A percentile compares a stretch with the other conserved stretches of the same genome.
Conservation (phyloP, 2,113 vertebrate species). For the Pitta sordida region DNA sequence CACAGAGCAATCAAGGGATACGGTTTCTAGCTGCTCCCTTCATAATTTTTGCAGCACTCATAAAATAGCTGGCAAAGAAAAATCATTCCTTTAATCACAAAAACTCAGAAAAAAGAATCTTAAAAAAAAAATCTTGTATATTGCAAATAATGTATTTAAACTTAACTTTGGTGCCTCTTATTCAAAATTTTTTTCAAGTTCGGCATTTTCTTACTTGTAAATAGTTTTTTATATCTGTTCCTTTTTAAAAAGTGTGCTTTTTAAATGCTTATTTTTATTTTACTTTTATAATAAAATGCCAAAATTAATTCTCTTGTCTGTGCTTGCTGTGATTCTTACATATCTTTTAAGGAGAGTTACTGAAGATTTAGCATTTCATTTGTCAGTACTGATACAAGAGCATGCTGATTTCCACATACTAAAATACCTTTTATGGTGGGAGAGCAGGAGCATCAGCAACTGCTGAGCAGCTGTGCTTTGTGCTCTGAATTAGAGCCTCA, state of each 20-base stretch:
- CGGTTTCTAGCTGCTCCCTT: background rate
- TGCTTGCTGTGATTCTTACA: background rate
- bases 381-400: background rate
- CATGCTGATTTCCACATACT: background rate
- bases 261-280: conserved; percentile 82
- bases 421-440: background rate
- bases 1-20: background rate
- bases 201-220: conserved; percentile 74
- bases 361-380: background rate
- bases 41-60: background rate
- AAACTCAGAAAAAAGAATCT: conserved; percentile 6
- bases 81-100: background rate
- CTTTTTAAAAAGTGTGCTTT: conserved; percentile 66
- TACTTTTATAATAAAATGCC: conserved; percentile 82
- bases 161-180: conserved; percentile 35
- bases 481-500: background rate
- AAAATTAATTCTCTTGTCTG: conserved; percentile 44
- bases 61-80: background rate
- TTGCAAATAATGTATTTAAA: conserved; percentile 75
- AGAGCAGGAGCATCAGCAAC: background rate
- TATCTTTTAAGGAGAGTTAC: background rate
- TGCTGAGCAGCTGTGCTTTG: background rate
- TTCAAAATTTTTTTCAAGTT: conserved; percentile 9
- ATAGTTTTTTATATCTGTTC: conserved; percentile 71
- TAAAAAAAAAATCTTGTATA: conserved; percentile 37